phyloP scores from a whole-genome alignment of 2,113 vertebrate genomes.

The Peucedramus taeniatus region DNA sequence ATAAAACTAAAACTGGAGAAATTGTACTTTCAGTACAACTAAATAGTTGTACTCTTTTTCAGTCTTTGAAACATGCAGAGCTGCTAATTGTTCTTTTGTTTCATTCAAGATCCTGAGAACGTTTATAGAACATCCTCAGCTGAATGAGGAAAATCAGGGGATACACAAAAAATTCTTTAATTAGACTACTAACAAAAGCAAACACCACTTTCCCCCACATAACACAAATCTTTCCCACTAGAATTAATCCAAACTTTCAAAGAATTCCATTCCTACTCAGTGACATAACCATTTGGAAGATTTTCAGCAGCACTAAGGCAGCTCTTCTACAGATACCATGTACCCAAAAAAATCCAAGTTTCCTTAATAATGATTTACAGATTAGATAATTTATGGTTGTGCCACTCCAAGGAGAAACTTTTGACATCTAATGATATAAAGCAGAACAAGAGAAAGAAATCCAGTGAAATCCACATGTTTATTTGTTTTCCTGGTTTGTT shows the following conservation, averaged over 20 bases:
- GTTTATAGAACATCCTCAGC: not conserved
- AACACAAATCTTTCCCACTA: not conserved
- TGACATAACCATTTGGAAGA: not conserved
- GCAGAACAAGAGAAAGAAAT: not conserved
- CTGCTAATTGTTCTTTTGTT: not conserved
- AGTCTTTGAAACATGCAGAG: not conserved
- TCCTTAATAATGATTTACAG: not conserved
- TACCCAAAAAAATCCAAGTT: not conserved
- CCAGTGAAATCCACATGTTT: not conserved
- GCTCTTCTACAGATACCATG: not conserved
- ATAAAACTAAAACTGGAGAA: not conserved
- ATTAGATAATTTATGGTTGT: not conserved
- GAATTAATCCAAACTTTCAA: not conserved
- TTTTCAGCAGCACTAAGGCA: not conserved
- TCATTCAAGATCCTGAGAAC: not conserved
- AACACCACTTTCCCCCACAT: not conserved
- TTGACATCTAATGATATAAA: not conserved
- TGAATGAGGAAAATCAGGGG: not conserved
- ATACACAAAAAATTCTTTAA: not conserved
- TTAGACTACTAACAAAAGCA: not conserved
- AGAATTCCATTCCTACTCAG: not conserved
- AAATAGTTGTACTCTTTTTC: not conserved
- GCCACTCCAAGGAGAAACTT: not conserved
- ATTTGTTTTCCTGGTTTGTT: not conserved
- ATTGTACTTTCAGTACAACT: not conserved